Base-by-base conservation (phyloP, 2,888 invertebrate genomes). In the Shargacucullia verbasci region DNA sequence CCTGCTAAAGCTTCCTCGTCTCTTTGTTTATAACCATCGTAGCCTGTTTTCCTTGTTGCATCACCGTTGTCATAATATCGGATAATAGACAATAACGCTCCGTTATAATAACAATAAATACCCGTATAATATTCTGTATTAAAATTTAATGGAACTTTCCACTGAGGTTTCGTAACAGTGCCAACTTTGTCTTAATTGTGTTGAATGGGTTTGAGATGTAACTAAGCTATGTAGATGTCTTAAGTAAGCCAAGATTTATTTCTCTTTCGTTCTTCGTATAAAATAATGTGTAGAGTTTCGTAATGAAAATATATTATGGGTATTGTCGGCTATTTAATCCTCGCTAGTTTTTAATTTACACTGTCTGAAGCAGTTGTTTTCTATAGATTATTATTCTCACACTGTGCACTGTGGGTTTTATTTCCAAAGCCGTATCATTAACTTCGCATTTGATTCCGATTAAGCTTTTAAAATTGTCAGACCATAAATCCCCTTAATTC, bases 1-100 rank as follows among this genome's bases (percentile, higher is more conserved):
- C 70, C 47, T 40, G 54, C 31, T 46, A 41, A 47, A 59, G 34
- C 48, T 68, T 70, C 71, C 55, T 53, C n/a, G 48, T 70, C 49
- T 46, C 45, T 59, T 65, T 59, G 59, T 70, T 65, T 70, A 43
- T 49, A n/a, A 37, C 31, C 38, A 44, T 55, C 64, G 62, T 68
- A 69, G 58, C 56, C 50, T 58, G 59, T 82, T 87, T 84, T 82
- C 85, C 84, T 86, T 55, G 70, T 85, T 82, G 71, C 82, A 79
- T 83, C 81, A 82, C 60, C 73, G 64, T 63, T 70, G 57, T 59
- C 65, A 69, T 78, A 72, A 77, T 73, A 65, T 66, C 63, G 56
- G 58, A 76, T 74, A 76, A 78, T 78, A 73, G 57, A 76, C 72
- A 77, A 73, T 77, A 68, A 59, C 13, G 35, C 49, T 15, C 44